These are phyloP conservation scores for Orestias chungarensis DNA, from an alignment of 2,797 vertebrate species.

Conservation along the genomic window DNA sequence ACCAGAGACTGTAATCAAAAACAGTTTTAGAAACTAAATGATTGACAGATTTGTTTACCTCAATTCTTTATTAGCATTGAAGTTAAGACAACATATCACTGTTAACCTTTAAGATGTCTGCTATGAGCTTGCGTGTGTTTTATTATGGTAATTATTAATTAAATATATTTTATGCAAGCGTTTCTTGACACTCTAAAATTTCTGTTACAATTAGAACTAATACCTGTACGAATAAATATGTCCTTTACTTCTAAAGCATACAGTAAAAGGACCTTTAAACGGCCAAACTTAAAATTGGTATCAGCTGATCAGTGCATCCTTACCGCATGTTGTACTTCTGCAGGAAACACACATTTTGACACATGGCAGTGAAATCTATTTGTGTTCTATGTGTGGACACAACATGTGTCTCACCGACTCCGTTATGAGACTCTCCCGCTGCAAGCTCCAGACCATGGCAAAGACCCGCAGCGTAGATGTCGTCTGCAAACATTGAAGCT, in stretches of 20 bases:
- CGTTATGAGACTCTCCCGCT: conserved; percentile 83
- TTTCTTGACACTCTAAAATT: background rate
- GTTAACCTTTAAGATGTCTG: background rate
- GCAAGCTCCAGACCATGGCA: conserved; percentile 82
- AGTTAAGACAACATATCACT: background rate
- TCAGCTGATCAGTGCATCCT: background rate
- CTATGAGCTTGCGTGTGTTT: background rate
- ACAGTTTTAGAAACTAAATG: background rate
- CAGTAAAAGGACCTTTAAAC: background rate
- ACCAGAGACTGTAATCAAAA: background rate
- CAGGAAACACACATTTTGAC: background rate
- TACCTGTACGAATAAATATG: background rate
- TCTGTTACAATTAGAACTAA: background rate
- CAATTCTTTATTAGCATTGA: background rate
- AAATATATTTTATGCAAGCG: background rate
- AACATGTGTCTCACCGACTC: conserved; percentile 69
- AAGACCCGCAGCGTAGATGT: conserved; percentile 81
- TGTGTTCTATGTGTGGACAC: background rate
- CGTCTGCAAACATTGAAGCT: conserved; percentile 81
- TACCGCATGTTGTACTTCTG: background rate
- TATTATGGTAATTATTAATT: background rate
- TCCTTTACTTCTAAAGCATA: background rate
- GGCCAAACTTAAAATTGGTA: background rate
- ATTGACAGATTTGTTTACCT: background rate
- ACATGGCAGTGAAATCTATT: background rate